phyloP scores from a whole-genome alignment of 2,797 vertebrate species.

The Nasua narica region DNA sequence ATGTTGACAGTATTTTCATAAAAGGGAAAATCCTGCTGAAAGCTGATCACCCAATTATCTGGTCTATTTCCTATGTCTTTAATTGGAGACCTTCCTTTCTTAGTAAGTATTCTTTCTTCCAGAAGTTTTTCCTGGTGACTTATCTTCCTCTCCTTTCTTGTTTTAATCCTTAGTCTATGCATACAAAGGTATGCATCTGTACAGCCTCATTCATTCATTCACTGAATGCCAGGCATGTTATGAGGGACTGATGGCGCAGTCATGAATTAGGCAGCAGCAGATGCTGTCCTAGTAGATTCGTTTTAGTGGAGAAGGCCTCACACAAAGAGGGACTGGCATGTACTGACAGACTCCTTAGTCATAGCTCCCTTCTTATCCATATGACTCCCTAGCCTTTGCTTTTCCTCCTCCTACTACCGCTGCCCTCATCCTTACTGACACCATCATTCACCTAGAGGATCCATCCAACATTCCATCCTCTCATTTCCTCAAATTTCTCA shows the following conservation, averaged over 20 bases:
- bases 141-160: neutral
- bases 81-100: constrained; percentile 1
- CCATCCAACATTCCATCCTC: neutral
- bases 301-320: neutral
- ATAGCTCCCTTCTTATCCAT: neutral
- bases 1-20: constrained; percentile 38
- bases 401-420: neutral
- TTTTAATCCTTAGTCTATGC: neutral
- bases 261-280: neutral
- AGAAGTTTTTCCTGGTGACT: neutral
- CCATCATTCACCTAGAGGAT: neutral
- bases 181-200: neutral
- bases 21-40: constrained; percentile 10
- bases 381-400: neutral
- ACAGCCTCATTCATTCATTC: neutral
- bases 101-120: neutral
- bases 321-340: neutral
- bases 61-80: neutral
- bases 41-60: constrained; percentile 8
- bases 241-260: neutral
- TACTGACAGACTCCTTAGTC: neutral
- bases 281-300: neutral
- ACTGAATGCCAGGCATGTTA: neutral
- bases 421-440: neutral
- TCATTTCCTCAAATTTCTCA: neutral